Base-by-base conservation (phyloP, 2,888 invertebrate species). In the Xylophagus ater region DNA sequence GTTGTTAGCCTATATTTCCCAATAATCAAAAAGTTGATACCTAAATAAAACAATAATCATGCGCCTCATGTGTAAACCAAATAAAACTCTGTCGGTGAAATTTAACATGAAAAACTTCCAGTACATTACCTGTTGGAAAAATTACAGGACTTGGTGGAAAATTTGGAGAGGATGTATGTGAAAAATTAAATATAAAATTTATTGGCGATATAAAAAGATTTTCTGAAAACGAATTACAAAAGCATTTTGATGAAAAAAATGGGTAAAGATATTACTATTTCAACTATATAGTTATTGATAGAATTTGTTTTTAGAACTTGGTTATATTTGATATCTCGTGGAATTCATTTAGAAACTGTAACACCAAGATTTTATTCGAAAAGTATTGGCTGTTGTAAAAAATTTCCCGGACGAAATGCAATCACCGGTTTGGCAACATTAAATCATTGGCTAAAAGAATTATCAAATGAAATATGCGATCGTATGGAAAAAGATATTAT, bases 331-430 rank as follows among this genome's bases (percentile, higher is more conserved):
- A 78, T 94, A 45, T 82, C 86, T 3, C 74, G 82, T 45, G 96
- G 96, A 2, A 74, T 86, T 38, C 92, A 96, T 56, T 62, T 76
- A 45, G 96, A 96, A 54, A 79, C 84, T 10, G 96, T 97, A 0
- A 80, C 76, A 42, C 76, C 81, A 1, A 74, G 89, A 47, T 78
- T 89, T 45, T 74, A 90, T 39, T 74, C 90, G 1, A 93, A 94
- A 63, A 93, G 93, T 37, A 89, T 97, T 51, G 96, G 93, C 1
- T 93, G 93, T 54, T 87, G 90, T 58, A 97, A 97, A 66, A 87
- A 87, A 55, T 94, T 97, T 60, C 78, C 79, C 3, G 96, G 92
- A 0, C 78, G 74, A 53, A 74, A 74, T 48, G 80, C 84, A 8
- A 72, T 94, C 4, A 62, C 66, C 1, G 76, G 76, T 13, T 58